Base-by-base conservation (phyloP, 1,140 invertebrate species). In the Ceratosolen solmsi region DNA sequence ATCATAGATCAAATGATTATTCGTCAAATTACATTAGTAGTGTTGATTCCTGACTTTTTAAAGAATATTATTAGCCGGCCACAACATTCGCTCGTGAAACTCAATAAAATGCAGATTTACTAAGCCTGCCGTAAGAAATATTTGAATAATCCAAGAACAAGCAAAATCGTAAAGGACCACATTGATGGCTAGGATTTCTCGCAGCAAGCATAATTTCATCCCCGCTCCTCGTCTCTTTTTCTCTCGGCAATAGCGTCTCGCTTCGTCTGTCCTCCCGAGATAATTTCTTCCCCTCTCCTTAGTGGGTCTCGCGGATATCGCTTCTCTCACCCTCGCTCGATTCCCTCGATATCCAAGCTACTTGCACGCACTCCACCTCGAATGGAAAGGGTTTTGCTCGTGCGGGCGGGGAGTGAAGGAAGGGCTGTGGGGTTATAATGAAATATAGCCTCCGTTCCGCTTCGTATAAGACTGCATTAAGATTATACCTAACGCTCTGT, bases 401-500 rank as follows among this genome's bases (percentile, higher is more conserved):
- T 80, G 85, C 80, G 38, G 22, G 1, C 13, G 60, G 9, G n/a
- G 49, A 9, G 60, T 82, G 82, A 56, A 86, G 88, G 87, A 90
- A 90, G 88, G 88, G 87, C 87, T 89, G 89, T 87, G 87, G 90
- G 89, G 89, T 90, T 92, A 91, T 92, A 91, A 92, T 91, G 91
- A 92, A 91, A 92, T 92, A 91, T 91, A 91, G 89, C 87, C 82
- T 87, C 82, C 87, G 89, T 91, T 91, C 87, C 90, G 91, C 89
- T 87, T 88, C 86, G 89, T 88, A 90, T 91, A 92, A 92, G 90
- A 92, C 90, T 91, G 90, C 90, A 91, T 92, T 91, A 92, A 92
- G 90, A 91, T 92, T 91, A 91, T 91, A 91, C 89, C 86, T 89
- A 88, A 88, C 88, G 89, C 80, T 82, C 63, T 73, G 38, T 56